phyloP scores from a whole-genome alignment of 1,140 invertebrate genomes.

The Bombus superbus region DNA sequence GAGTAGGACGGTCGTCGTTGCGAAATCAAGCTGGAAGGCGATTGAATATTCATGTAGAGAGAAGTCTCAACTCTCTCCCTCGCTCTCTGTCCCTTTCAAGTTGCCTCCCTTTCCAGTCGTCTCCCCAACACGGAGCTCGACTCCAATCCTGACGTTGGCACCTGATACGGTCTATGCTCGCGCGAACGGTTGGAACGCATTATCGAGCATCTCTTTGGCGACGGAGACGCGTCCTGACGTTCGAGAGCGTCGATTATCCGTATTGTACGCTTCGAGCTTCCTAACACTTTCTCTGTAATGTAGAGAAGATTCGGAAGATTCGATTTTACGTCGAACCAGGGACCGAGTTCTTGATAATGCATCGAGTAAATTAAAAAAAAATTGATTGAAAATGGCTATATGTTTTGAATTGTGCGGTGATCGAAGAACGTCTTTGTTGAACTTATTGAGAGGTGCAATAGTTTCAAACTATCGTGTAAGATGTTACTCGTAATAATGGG shows the following conservation, averaged over 20 bases:
- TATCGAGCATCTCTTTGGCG: slow-evolving; percentile 48
- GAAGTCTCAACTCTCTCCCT: slow-evolving; percentile 37
- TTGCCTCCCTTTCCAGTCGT: slow-evolving; percentile 29
- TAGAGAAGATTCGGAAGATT: background rate
- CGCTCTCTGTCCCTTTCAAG: background rate
- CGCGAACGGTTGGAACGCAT: slow-evolving; percentile 35
- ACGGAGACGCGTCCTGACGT: slow-evolving; percentile 23
- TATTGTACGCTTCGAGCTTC: background rate
- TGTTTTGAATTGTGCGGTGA: no score
- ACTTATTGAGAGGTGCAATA: no score
- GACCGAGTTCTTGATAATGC: background rate
- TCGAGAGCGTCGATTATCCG: slow-evolving; percentile 16
- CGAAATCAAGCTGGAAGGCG: slow-evolving; percentile 62
- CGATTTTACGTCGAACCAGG: background rate
- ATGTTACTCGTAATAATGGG: no score
- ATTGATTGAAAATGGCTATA: background rate
- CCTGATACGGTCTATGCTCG: slow-evolving; percentile 44
- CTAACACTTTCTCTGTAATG: slow-evolving; percentile 1
- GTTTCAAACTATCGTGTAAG: no score
- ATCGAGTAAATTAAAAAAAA: no score
- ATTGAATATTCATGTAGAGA: slow-evolving; percentile 69
- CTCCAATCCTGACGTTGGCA: slow-evolving; percentile 58
- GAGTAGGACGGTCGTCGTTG: slow-evolving; percentile 47
- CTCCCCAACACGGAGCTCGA: slow-evolving; percentile 26
- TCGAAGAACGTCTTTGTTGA: no score